Evolutionary conservation across 2,888 invertebrate species (phyloP).

Genomic region (Odontocerum albicorne): DNA sequence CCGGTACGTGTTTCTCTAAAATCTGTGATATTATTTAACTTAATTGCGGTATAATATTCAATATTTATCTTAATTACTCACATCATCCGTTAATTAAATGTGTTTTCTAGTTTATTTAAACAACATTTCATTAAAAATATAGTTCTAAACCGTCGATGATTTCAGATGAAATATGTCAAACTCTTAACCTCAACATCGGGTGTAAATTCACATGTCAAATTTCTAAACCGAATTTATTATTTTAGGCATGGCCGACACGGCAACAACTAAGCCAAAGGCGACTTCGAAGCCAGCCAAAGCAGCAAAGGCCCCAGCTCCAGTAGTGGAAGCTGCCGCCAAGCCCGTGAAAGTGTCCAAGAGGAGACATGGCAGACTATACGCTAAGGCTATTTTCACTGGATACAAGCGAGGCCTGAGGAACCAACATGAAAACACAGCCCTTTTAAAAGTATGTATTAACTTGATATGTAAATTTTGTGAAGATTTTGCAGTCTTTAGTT

Average conservation of each 20-base stretch:
- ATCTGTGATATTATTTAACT: constrained; percentile 17
- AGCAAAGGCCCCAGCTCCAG: constrained; percentile 58
- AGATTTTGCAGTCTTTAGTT: neutral
- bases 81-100: neutral
- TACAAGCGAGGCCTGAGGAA: constrained; percentile 95
- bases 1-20: constrained; percentile 21
- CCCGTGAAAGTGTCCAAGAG: constrained; percentile 55
- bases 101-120: too few relatives aligned
- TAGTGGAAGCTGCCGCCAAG: constrained; percentile 57
- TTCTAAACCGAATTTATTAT: constrained; percentile 29
- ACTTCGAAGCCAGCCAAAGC: constrained; percentile 60
- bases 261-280: constrained; percentile 53
- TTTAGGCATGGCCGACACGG: constrained; percentile 64
- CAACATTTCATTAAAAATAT: too few relatives aligned
- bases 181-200: constrained; percentile 22
- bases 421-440: constrained; percentile 96
- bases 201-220: constrained; percentile 26
- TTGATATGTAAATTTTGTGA: neutral
- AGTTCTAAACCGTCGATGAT: constrained; percentile 36
- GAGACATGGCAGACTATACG: constrained; percentile 84
- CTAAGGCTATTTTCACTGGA: constrained; percentile 96
- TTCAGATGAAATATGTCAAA: constrained; percentile 36
- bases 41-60: neutral
- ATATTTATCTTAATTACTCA: neutral
- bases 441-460: constrained; percentile 70